Conservation (phyloP, 2,888 invertebrate genomes). For the Tetrapedia diversipes region DNA sequence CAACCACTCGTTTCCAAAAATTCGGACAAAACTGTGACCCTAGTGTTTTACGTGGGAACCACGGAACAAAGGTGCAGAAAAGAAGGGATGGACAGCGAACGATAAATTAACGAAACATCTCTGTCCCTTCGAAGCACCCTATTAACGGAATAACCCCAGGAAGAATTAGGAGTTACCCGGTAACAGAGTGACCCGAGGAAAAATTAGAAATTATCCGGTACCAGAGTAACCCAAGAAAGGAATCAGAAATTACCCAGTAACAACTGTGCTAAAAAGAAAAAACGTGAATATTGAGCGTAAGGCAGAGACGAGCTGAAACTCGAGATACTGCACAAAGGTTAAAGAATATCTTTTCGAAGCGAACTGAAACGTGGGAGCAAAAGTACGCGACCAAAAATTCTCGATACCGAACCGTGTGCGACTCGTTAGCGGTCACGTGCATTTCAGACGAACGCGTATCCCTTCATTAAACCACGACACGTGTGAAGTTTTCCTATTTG, state of each 20-base stretch:
- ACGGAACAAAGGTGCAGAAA: constrained; percentile 16
- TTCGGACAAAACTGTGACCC: constrained; percentile 38
- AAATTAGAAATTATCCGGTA: too few relatives aligned
- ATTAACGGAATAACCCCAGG: too few relatives aligned
- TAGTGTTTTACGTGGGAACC: constrained; percentile 24
- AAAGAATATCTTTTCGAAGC: too few relatives aligned
- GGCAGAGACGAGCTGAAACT: too few relatives aligned
- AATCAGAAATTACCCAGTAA: too few relatives aligned
- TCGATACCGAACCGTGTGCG: constrained; percentile 5
- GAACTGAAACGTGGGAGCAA: not conserved
- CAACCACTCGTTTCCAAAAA: constrained; percentile 49
- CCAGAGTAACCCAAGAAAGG: too few relatives aligned
- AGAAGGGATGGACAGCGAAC: constrained; percentile 2
- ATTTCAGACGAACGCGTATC: constrained; percentile 19
- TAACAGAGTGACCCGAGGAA: too few relatives aligned
- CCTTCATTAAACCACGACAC: constrained; percentile 32
- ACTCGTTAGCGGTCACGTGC: constrained; percentile 43
- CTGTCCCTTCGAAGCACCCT: not conserved
- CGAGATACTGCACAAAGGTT: too few relatives aligned
- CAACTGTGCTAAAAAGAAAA: too few relatives aligned
- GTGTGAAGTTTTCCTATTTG: constrained; percentile 24
- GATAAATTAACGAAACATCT: constrained; percentile 28
- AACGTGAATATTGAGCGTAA: too few relatives aligned
- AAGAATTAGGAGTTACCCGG: too few relatives aligned
- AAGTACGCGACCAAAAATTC: constrained; percentile 10